phyloP scores from a whole-genome alignment of 2,888 invertebrate species.

The Drosophila koepferae region DNA sequence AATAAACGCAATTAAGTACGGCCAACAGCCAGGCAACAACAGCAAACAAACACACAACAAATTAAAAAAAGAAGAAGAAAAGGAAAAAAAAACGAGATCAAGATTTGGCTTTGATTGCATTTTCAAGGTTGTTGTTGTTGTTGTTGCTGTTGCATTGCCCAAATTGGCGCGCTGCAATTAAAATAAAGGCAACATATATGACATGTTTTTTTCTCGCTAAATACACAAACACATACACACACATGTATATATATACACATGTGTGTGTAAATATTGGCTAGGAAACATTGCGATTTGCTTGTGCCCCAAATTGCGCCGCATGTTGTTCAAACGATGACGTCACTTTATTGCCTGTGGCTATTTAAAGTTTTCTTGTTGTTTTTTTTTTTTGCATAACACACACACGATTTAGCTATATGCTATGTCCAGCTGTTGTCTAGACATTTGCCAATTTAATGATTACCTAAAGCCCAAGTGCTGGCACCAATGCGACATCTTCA shows the following conservation, averaged over 20 bases:
- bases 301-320: constrained; percentile 56
- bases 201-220: constrained; percentile 37
- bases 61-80: constrained; percentile 26
- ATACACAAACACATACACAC: background rate
- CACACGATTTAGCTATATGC: constrained; percentile 1
- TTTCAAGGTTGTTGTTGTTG: constrained; percentile 75
- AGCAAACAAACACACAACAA: constrained; percentile 34
- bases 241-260: background rate
- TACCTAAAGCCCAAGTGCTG: constrained; percentile 72
- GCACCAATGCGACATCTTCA: constrained; percentile 65
- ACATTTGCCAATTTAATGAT: constrained; percentile 37
- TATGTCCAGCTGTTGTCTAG: constrained; percentile 41
- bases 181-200: constrained; percentile 63
- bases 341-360: constrained; percentile 46
- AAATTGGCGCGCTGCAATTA: constrained; percentile 76
- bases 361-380: constrained; percentile 14
- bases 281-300: constrained; percentile 40
- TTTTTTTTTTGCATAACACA: constrained; percentile 41
- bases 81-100: constrained; percentile 69
- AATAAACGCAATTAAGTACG: constrained; percentile 69
- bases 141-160: constrained; percentile 66
- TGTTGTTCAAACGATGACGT: constrained; percentile 52
- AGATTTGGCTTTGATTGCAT: constrained; percentile 77
- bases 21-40: constrained; percentile 34
- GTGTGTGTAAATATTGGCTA: constrained; percentile 24